Percentiles rank a stretch among this genome's conserved stretches.
phyloP scores from a whole-genome alignment of 2,888 invertebrate species.

The Ophioninae sp. region DNA sequence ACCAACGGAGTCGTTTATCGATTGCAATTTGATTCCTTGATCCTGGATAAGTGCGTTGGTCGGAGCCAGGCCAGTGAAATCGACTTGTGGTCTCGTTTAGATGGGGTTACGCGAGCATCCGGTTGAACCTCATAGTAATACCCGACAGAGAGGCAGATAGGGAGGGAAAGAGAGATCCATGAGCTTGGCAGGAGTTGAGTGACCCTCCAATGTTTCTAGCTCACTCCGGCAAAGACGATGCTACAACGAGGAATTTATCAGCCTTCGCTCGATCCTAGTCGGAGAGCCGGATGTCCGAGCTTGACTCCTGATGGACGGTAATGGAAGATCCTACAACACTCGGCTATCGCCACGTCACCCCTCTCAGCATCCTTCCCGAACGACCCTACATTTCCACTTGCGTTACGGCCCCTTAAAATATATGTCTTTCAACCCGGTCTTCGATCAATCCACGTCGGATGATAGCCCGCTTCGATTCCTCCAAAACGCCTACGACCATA shows the following conservation, averaged over 20 bases:
- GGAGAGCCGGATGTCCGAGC: slow-evolving; percentile 47
- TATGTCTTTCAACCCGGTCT: no score
- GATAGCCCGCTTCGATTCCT: slow-evolving; percentile 20
- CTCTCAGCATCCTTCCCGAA: slow-evolving; percentile 13
- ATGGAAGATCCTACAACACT: slow-evolving; percentile 50
- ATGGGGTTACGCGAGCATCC: slow-evolving; percentile 12
- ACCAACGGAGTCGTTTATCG: no score
- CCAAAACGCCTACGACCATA: not conserved
- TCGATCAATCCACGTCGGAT: not conserved
- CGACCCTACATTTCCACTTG: slow-evolving; percentile 13
- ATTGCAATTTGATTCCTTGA: not conserved
- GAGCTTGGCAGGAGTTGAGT: no score
- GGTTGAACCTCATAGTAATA: slow-evolving; percentile 9
- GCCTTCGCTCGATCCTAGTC: slow-evolving; percentile 5
- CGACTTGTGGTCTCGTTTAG: slow-evolving; percentile 39
- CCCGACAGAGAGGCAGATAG: no score
- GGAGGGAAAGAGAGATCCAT: no score
- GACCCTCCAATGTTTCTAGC: slow-evolving; percentile 32
- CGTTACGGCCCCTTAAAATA: slow-evolving; percentile 1
- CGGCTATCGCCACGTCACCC: slow-evolving; percentile 7
- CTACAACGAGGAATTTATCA: slow-evolving; percentile 46
- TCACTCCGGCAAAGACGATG: slow-evolving; percentile 31
- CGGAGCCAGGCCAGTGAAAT: slow-evolving; percentile 27
- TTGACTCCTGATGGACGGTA: slow-evolving; percentile 51
- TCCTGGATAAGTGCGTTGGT: not conserved